Evolutionary conservation across 2,797 vertebrate species (phyloP), one percentile per base, ranked within the genome.

Genomic region (Alosa sapidissima): DNA sequence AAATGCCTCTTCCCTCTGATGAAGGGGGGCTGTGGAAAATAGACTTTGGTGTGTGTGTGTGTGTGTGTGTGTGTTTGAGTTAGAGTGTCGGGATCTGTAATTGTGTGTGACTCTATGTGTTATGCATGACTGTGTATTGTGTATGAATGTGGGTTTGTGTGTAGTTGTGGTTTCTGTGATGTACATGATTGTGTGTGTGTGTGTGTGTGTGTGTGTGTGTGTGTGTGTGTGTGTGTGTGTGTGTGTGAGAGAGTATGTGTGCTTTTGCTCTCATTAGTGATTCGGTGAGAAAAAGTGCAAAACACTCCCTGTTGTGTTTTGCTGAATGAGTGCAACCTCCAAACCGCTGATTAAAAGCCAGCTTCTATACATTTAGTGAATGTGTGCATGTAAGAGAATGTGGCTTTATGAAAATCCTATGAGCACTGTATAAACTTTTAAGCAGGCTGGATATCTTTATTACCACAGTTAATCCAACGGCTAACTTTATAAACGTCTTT

Each of bases 201-300:
- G 60, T 72, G 65, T 72, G 65, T 68, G 65, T 72, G 65, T 72
- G 65, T 72, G 65, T 72, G 65, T 72, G 65, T 72, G 65, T 72
- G 65, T 36, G 65, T 36, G 65, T 36, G 28, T 72, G 19, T 72
- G 24, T 65, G 24, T 65, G 62, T 65, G 62, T 36, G 65, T 10
- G 60, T 62, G 60, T 28, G 60, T 62, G 41, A 0, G 65, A 33
- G 65, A 13, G 33, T 36, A 9, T 72, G 65, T 72, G 65, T 72
- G 28, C n/a, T 62, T 62, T 62, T 62, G n/a, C n/a, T 62, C 58
- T 72, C 24, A 72, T 33, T 72, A 33, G 24, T 36, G 33, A 36
- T 33, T 72, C 2, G 1, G 65, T 5, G 28, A 68, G 62, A 68
- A 28, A 68, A 68, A 11, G 28, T 2, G 28, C 33, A 68, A 68